Base-by-base conservation (phyloP, 1,140 invertebrate species). In the Drosophila ficusphila region DNA sequence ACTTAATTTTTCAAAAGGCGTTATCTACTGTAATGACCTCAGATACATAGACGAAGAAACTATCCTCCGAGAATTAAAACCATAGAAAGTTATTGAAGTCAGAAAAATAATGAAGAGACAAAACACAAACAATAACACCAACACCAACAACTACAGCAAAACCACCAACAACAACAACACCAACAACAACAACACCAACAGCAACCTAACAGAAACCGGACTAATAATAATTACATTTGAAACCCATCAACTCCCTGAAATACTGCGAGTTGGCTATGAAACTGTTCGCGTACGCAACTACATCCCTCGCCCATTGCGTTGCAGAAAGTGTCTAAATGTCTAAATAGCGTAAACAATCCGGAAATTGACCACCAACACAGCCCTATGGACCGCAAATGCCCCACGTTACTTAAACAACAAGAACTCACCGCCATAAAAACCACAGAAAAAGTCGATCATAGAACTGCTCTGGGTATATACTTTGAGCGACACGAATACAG, bases 401-500 rank as follows among this genome's bases (percentile, higher is more conserved):
- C 46, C 27, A 31, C 46, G 19, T 33, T 54, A 11, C 7, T 11
- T 2, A 56, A 44, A 23, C 25, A 44, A 19, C 25, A 56, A 7
- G 14, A 54, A 29, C 23, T 42, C 2, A 54, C 23, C 19, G 25
- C 38, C 16, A 44, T 56, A 31, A 56, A 56, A 4, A 56, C n/a
- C 39, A 56, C 21, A 12, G 14, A 56, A 23, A 56, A 56, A 31
- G 23, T 56, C 8, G 25, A 44, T 1, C 39, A 56, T 21, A 42
- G 2, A 54, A 54, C 36, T 3, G 27, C 38, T 27, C 23, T 31
- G 3, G n/a, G 16, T 14, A 44, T 56, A 11, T 56, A 44, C 16
- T 56, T 31, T 42, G 51, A 53, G 33, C 34, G 29, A 51, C 27
- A 51, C 31, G 48, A 31, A 34, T 51, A 21, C 48, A 33, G 16